Conservation (phyloP, 2,888 invertebrate genomes). For the Oligia strigilis region DNA sequence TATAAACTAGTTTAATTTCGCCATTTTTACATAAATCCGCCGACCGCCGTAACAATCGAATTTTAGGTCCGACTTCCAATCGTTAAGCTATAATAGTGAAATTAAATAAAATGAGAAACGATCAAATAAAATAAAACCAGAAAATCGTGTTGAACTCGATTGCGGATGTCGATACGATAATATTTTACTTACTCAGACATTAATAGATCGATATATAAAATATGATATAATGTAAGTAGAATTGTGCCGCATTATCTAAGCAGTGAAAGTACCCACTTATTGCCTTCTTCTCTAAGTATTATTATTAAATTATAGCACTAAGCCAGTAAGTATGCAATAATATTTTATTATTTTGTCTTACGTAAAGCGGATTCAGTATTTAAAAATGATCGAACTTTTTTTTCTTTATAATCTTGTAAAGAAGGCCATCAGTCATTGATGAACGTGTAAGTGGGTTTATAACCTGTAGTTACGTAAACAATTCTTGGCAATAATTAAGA, state of each 20-base stretch:
- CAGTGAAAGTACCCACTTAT: conserved; percentile 59
- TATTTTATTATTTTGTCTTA: conserved; percentile 50
- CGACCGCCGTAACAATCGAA: conserved; percentile 17
- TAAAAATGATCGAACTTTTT: conserved; percentile 33
- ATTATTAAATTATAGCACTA: conserved; percentile 55
- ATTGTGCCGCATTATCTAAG: conserved; percentile 45
- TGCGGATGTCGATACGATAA: conserved; percentile 27
- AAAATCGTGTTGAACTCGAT: conserved; percentile 31
- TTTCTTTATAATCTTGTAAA: conserved; percentile 45
- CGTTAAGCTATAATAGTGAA: conserved; percentile 12
- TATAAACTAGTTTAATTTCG: conserved; percentile 27
- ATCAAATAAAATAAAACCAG: conserved; percentile 26
- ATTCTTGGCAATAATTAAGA: conserved; percentile 40
- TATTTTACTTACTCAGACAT: conserved; percentile 10
- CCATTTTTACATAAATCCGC: conserved; percentile 43
- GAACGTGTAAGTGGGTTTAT: conserved; percentile 52
- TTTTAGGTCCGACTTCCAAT: conserved; percentile 13
- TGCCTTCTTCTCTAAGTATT: conserved; percentile 25
- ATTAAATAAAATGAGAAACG: conserved; percentile 28
- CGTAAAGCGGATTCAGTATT: conserved; percentile 42
- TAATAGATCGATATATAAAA: conserved; percentile 29
- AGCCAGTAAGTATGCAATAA: conserved; percentile 29
- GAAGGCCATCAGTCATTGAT: conserved; percentile 37
- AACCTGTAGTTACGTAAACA: conserved; percentile 44
- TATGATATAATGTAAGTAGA: conserved; percentile 28